A percentile compares a stretch with the other conserved stretches of the same genome.
Conservation (phyloP, 2,888 invertebrate species). For the Rapana venosa region DNA sequence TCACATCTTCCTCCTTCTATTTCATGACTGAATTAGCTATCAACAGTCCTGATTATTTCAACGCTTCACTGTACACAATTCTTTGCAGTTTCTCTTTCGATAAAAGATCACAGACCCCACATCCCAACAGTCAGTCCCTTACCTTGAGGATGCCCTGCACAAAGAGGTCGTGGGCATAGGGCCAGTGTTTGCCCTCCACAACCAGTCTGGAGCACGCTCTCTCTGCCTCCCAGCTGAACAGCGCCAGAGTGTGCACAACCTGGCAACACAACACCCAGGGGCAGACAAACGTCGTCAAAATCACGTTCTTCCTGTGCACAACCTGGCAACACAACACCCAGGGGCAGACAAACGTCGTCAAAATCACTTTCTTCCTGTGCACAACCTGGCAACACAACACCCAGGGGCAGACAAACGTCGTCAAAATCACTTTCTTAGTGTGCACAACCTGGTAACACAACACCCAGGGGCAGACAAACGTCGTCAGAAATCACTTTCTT, state of each 20-base stretch:
- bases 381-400: constrained; percentile 59
- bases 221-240: constrained; percentile 69
- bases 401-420: no score
- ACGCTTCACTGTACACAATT: no score
- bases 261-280: constrained; percentile 43
- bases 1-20: no score
- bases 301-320: constrained; percentile 55
- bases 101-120: neutral
- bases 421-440: constrained; percentile 39
- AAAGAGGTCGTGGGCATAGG: constrained; percentile 71
- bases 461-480: no score
- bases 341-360: no score
- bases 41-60: no score
- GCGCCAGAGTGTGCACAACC: constrained; percentile 70
- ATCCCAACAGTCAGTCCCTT: neutral
- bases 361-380: constrained; percentile 49
- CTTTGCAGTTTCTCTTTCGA: no score
- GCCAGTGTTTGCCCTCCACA: constrained; percentile 58
- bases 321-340: constrained; percentile 54
- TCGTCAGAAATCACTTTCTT: neutral
- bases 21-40: no score
- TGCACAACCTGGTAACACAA: constrained; percentile 62
- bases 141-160: constrained; percentile 71
- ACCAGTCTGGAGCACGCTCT: constrained; percentile 67
- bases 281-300: neutral